Conservation (phyloP, 2,113 vertebrate species). For the Rhagologus leucostigma region DNA sequence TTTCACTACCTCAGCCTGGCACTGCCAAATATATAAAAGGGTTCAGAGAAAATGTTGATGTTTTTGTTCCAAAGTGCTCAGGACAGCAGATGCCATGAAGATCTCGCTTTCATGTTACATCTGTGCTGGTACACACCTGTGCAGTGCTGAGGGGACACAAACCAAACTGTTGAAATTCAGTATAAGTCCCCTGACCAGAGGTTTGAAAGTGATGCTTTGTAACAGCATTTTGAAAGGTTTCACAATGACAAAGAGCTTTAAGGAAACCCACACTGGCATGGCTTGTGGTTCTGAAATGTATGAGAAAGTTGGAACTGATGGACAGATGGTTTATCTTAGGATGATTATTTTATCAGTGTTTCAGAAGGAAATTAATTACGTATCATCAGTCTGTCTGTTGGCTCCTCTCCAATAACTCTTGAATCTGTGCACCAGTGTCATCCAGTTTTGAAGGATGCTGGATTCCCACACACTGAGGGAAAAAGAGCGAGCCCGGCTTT, state of each 20-base stretch:
- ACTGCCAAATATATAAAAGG: not conserved
- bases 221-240: not conserved
- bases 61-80: not conserved
- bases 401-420: not conserved
- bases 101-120: accelerated
- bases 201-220: not conserved
- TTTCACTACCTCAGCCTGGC: not conserved
- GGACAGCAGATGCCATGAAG: not conserved
- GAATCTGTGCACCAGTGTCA: not conserved
- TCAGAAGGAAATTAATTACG: not conserved
- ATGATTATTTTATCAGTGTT: not conserved
- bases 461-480: not conserved
- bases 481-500: not conserved
- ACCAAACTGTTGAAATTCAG: not conserved
- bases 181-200: not conserved
- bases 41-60: not conserved
- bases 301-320: not conserved
- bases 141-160: not conserved
- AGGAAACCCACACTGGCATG: not conserved
- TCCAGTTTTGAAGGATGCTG: not conserved
- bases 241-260: not conserved
- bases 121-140: not conserved
- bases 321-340: not conserved
- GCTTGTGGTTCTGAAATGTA: not conserved
- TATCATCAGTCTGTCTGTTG: not conserved